Percentiles rank a stretch among this genome's conserved stretches.
These are phyloP conservation scores for Corvus hawaiiensis DNA, from an alignment of 2,113 vertebrate species.

Conservation along the genomic window DNA sequence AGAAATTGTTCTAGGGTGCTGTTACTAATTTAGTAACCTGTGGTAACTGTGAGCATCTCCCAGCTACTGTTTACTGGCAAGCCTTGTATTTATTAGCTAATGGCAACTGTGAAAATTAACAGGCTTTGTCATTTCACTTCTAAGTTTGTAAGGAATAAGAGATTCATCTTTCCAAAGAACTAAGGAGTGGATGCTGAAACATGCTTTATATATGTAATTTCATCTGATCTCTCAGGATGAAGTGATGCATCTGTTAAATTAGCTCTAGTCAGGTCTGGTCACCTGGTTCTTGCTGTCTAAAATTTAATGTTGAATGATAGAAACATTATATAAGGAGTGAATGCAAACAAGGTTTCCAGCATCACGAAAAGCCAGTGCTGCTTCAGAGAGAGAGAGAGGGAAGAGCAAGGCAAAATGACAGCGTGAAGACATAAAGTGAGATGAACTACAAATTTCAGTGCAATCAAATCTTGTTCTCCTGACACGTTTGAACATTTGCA, in stretches of 20 bases:
- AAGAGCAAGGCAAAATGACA: not conserved
- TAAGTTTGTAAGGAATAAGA: not conserved
- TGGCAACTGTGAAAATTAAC: not conserved
- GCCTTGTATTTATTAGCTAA: not conserved
- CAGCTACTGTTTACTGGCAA: not conserved
- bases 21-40: not conserved
- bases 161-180: not conserved
- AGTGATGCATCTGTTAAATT: not conserved
- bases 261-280: not conserved
- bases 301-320: not conserved
- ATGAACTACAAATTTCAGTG: not conserved
- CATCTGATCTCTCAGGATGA: not conserved
- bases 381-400: not conserved
- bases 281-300: not conserved
- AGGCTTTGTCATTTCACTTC: not conserved
- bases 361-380: fast-evolving
- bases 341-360: not conserved
- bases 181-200: not conserved
- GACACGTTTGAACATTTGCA: not conserved
- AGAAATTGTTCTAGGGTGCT: not conserved
- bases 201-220: not conserved
- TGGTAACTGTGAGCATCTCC: not conserved
- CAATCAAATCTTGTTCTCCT: not conserved
- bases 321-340: not conserved
- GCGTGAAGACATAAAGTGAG: not conserved